Conservation (phyloP, 2,888 invertebrate genomes). For the Limnephilus rhombicus region DNA sequence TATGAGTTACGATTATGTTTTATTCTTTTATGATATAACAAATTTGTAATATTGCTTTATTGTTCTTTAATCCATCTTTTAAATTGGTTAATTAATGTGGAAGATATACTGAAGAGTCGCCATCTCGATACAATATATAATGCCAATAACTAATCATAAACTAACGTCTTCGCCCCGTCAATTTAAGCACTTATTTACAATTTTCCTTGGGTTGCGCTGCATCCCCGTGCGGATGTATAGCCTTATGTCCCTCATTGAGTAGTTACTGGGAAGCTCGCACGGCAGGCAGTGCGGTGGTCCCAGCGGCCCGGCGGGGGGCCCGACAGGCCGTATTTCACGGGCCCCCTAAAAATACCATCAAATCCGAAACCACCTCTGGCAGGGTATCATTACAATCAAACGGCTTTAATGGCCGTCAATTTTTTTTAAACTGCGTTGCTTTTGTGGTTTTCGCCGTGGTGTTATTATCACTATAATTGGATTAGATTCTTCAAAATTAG, state of each 20-base stretch:
- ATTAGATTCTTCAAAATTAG: slow-evolving; percentile 11
- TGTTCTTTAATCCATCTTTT: too few species aligned
- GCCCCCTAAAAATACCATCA: slow-evolving; percentile 56
- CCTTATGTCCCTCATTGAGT: neutral
- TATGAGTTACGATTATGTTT: too few species aligned
- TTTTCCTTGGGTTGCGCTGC: neutral
- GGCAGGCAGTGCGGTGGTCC: slow-evolving; percentile 48
- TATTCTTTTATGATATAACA: too few species aligned
- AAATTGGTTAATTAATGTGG: too few species aligned
- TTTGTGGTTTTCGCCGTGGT: slow-evolving; percentile 1
- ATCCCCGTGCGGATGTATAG: neutral
- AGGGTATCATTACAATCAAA: slow-evolving; percentile 42
- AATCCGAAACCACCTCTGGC: slow-evolving; percentile 46
- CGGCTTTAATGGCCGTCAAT: slow-evolving; percentile 26
- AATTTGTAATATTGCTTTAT: too few species aligned
- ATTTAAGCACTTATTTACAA: neutral
- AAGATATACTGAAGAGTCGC: too few species aligned
- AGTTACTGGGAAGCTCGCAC: neutral
- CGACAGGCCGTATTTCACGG: slow-evolving; percentile 57
- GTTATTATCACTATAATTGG: slow-evolving; percentile 16
- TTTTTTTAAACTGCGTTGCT: slow-evolving; percentile 9
- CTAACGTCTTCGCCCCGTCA: neutral
- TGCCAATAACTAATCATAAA: too few species aligned
- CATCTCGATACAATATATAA: too few species aligned
- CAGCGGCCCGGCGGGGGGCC: slow-evolving; percentile 51